Base-by-base conservation (phyloP, 2,113 vertebrate species). In the Pristiophorus japonicus region DNA sequence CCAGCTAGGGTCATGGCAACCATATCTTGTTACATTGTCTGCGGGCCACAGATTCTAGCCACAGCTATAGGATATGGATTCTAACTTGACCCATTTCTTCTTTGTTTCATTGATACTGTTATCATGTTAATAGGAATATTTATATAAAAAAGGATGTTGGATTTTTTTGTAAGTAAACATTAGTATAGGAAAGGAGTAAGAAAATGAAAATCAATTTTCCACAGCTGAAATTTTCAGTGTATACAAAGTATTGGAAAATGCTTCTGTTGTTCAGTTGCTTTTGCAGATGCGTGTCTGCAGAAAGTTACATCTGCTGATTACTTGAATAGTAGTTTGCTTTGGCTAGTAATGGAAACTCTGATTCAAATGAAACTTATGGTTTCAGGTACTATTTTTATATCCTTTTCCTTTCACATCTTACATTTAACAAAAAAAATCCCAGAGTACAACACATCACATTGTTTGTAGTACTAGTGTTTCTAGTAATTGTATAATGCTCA, bases 311-410 rank as follows among this genome's bases (percentile, higher is more conserved):
- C 42, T 73, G 66, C 42, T 94, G 55, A 70, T 94, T 30, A 73
- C 20, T 70, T 94, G 73, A 94, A 47, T 67, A 94, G 66, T 70
- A 70, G 42, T 70, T 70, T 94, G 66, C 66, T 70, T 94, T 94
- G 70, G 93, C 93, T 70, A 30, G 93, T 67, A 94, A 94, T 94
- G 93, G 93, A 94, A 94, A 94, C 38, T 94, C 93, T 94, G 93
- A 70, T 94, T 94, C 93, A 70, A 70, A 94, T 94, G 93, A 94
- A 94, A 94, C 93, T 94, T 94, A 70, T 94, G 65, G 93, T 94
- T 45, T 94, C 42, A 94, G 93, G 66, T 70, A 51, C 93, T 67
- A 94, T 94, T 94, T 67, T 67, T 94, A 45, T 34, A 70, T 94
- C 27, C 55, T 94, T 24, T 94, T 67, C 63, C 93, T 94, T 94